Evolutionary conservation across 2,888 invertebrate species (phyloP).

Genomic region (Drosophila maculinotata): DNA sequence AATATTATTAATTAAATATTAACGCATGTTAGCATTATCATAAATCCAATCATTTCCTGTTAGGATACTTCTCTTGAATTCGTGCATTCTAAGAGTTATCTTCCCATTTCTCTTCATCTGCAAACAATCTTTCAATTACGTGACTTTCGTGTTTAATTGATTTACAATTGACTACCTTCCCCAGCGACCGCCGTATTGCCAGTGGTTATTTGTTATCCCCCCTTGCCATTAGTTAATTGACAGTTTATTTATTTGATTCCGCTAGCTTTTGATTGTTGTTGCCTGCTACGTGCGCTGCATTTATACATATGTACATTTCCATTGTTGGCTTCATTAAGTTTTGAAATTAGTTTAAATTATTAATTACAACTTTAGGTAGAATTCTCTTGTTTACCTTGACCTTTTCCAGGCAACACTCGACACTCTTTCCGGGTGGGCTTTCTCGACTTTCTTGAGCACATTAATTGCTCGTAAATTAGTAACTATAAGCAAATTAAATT

Average conservation of each 20-base stretch:
- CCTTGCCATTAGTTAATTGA: background rate
- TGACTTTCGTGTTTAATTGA: constrained; percentile 19
- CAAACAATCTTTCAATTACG: background rate
- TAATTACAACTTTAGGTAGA: constrained; percentile 26
- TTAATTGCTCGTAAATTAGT: constrained; percentile 60
- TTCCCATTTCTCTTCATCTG: background rate
- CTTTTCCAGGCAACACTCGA: background rate
- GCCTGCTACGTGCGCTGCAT: constrained; percentile 44
- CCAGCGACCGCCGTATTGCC: background rate
- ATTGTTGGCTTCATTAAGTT: constrained; percentile 39
- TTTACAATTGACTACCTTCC: constrained; percentile 16
- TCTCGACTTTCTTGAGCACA: constrained; percentile 5
- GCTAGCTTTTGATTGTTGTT: background rate
- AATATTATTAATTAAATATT: too few relatives aligned
- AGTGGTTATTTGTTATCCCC: constrained; percentile 11
- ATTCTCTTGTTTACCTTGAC: background rate
- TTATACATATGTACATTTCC: constrained; percentile 44
- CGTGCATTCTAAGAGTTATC: background rate
- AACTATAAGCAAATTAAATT: constrained; percentile 57
- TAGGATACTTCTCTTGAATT: background rate
- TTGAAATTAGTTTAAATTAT: constrained; percentile 44
- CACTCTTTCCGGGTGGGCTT: background rate
- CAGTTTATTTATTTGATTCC: constrained; percentile 16
- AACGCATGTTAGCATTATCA: background rate
- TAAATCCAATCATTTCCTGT: background rate